Evolutionary conservation across 2,888 invertebrate species (phyloP).

Genomic region (Chydorus sphaericus): DNA sequence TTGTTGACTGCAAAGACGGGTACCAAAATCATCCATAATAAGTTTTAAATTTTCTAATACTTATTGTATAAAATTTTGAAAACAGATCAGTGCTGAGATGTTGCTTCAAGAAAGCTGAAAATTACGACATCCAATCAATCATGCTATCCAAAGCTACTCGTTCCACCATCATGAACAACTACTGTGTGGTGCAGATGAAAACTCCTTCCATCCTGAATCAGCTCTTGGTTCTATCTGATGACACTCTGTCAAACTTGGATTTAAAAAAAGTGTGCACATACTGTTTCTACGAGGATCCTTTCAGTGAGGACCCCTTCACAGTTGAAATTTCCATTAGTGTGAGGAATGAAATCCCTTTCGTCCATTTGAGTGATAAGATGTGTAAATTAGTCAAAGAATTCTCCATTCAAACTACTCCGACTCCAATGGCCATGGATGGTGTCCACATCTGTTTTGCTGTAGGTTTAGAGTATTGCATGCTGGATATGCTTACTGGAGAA

Average conservation of each 20-base stretch:
- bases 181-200: not conserved
- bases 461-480: constrained; percentile 8
- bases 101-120: not conserved
- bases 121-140: not conserved
- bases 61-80: not conserved
- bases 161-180: not conserved
- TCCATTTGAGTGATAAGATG: not conserved
- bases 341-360: not conserved
- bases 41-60: not conserved
- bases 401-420: not conserved
- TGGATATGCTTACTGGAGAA: not conserved
- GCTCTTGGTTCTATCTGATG: not conserved
- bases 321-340: not conserved
- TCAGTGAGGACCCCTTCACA: constrained; percentile 5
- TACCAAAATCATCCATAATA: not conserved
- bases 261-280: not conserved
- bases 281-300: not conserved
- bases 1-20: constrained; percentile 5
- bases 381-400: not conserved
- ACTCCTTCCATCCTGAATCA: not conserved
- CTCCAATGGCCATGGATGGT: constrained; percentile 11
- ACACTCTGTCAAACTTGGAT: not conserved
- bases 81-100: not conserved
- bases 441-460: constrained; percentile 8
- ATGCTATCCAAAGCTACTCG: not conserved